Conservation (phyloP, 2,888 invertebrate genomes). For the Amphipyra tragopoginis region DNA sequence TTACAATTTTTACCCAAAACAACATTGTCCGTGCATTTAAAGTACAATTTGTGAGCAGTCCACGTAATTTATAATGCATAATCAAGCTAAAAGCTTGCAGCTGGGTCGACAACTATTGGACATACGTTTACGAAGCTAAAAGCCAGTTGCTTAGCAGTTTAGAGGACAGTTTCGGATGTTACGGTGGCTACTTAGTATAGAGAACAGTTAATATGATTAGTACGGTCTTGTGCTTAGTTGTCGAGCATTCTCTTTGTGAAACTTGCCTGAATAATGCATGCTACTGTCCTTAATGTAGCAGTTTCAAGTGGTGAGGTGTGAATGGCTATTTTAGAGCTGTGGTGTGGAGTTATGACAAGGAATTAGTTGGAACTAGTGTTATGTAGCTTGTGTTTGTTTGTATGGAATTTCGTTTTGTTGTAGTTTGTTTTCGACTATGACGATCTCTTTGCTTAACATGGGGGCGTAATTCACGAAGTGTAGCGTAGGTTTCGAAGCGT, state of each 20-base stretch:
- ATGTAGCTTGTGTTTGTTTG: not conserved
- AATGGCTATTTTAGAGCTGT: conserved; percentile 10
- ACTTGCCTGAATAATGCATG: conserved; percentile 55
- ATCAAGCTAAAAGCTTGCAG: conserved; percentile 73
- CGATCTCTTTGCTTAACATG: too few relatives aligned
- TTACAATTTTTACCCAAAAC: conserved; percentile 19
- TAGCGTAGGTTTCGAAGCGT: too few relatives aligned
- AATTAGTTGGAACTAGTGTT: conserved; percentile 3
- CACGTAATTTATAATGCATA: conserved; percentile 67
- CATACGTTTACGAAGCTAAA: conserved; percentile 60
- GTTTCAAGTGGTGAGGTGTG: conserved; percentile 39
- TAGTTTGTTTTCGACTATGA: too few relatives aligned
- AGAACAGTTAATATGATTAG: conserved; percentile 56
- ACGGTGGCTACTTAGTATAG: conserved; percentile 47
- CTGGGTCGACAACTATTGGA: conserved; percentile 63
- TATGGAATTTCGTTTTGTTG: too few relatives aligned
- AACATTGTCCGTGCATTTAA: conserved; percentile 49
- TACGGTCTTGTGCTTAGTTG: conserved; percentile 44
- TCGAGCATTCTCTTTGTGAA: conserved; percentile 56
- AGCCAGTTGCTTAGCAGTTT: conserved; percentile 55
- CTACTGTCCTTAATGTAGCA: conserved; percentile 36
- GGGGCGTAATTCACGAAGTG: too few relatives aligned
- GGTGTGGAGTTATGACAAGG: conserved; percentile 9
- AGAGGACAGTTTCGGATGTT: conserved; percentile 53
- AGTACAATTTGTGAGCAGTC: conserved; percentile 53